phyloP scores from a whole-genome alignment of 2,888 invertebrate genomes.

The Protonemura montana region DNA sequence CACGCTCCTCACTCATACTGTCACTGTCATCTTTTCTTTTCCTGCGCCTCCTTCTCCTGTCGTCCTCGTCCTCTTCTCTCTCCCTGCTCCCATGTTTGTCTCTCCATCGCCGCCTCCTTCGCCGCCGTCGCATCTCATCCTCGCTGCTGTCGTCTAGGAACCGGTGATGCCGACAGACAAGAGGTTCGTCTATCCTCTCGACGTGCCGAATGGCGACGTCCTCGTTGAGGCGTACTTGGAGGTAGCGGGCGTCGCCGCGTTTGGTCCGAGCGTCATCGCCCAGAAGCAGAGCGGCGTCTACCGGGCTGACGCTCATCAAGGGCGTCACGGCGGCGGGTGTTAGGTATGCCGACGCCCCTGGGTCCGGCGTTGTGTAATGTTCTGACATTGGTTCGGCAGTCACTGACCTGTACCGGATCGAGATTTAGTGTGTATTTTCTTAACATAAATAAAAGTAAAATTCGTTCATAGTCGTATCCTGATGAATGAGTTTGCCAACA shows the following conservation, averaged over 20 bases:
- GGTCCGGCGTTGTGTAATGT: constrained; percentile 45
- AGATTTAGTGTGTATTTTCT: neutral
- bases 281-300: constrained; percentile 37
- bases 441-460: too few species aligned
- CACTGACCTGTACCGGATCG: neutral
- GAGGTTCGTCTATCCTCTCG: constrained; percentile 51
- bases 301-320: constrained; percentile 44
- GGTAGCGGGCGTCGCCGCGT: constrained; percentile 40
- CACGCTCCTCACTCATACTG: constrained; percentile 20
- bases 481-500: too few species aligned
- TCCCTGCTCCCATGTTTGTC: constrained; percentile 36
- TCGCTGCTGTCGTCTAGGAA: constrained; percentile 42
- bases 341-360: constrained; percentile 33
- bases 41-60: constrained; percentile 35
- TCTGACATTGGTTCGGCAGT: constrained; percentile 48
- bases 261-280: constrained; percentile 13
- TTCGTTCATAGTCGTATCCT: too few species aligned
- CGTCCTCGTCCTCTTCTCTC: constrained; percentile 37
- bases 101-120: constrained; percentile 53
- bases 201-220: constrained; percentile 53
- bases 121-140: constrained; percentile 50
- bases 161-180: constrained; percentile 43
- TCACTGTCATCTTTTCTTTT: constrained; percentile 15
- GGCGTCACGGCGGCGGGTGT: constrained; percentile 43
- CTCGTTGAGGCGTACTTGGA: constrained; percentile 55